These are phyloP conservation scores for Antedon mediterranea DNA, from an alignment of 53 echinoderm and acorn worm genomes.

Conservation along the genomic window DNA sequence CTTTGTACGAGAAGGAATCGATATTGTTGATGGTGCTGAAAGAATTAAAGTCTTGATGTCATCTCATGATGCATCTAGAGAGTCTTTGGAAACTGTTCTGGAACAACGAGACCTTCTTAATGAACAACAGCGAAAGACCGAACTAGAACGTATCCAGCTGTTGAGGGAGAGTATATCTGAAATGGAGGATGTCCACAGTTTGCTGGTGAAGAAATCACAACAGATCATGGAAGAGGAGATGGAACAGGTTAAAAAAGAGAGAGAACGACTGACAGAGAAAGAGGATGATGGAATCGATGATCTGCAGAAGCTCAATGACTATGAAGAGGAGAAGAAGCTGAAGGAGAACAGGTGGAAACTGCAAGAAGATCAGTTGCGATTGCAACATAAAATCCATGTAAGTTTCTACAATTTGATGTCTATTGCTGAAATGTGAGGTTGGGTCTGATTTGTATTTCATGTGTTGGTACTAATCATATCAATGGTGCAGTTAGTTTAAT, in stretches of 20 bases:
- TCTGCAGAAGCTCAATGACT: conserved; percentile 49
- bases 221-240: conserved; percentile 24
- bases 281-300: conserved; percentile 38
- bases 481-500: too few relatives aligned
- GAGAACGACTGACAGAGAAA: conserved; percentile 13
- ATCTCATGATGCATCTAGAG: not conserved
- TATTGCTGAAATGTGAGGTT: too few relatives aligned
- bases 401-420: too few relatives aligned
- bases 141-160: not conserved
- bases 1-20: not conserved
- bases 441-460: too few relatives aligned
- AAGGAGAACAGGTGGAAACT: conserved; percentile 57
- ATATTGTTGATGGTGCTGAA: not conserved
- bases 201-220: conserved; percentile 7
- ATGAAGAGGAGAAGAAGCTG: conserved; percentile 42
- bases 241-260: conserved; percentile 20
- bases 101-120: not conserved
- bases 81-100: not conserved
- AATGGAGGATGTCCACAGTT: not conserved
- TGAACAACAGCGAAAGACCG: not conserved
- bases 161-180: not conserved
- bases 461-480: too few relatives aligned
- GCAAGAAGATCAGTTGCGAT: conserved; percentile 2
- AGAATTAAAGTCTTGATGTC: not conserved
- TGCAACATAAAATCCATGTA: not conserved